Conservation (phyloP, 2,797 vertebrate genomes). For the Hydrocynus forskahlii region DNA sequence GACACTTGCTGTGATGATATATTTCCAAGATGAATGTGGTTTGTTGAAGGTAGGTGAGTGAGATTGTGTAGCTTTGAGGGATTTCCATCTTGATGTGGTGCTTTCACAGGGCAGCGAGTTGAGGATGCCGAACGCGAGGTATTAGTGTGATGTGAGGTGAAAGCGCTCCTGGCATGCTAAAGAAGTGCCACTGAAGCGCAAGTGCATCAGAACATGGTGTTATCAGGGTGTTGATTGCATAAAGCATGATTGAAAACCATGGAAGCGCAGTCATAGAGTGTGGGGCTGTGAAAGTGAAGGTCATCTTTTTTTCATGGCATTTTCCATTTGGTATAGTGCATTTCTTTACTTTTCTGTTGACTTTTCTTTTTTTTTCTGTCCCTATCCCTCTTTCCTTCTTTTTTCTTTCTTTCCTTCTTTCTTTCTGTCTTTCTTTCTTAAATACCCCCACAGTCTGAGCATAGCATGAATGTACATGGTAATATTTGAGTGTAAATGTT, state of each 20-base stretch:
- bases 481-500: neutral
- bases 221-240: slow-evolving; percentile 37
- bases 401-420: neutral
- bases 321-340: neutral
- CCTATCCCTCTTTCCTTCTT: neutral
- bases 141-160: slow-evolving; percentile 43
- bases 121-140: slow-evolving; percentile 23
- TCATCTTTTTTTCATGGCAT: neutral
- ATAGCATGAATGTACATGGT: neutral
- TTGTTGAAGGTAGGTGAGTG: neutral
- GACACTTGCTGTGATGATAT: neutral
- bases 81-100: neutral
- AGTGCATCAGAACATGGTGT: slow-evolving; percentile 34
- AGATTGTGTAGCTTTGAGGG: slow-evolving; percentile 6
- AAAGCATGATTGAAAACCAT: slow-evolving; percentile 29
- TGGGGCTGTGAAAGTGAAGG: neutral
- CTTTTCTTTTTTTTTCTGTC: neutral
- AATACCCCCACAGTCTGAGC: too few relatives aligned
- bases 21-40: neutral
- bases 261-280: slow-evolving; percentile 16
- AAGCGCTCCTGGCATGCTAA: slow-evolving; percentile 18
- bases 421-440: neutral
- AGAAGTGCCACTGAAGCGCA: slow-evolving; percentile 17
- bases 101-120: slow-evolving; percentile 6
- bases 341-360: neutral